Conservation (phyloP, 2,888 invertebrate species). For the Lapara coniferarum region DNA sequence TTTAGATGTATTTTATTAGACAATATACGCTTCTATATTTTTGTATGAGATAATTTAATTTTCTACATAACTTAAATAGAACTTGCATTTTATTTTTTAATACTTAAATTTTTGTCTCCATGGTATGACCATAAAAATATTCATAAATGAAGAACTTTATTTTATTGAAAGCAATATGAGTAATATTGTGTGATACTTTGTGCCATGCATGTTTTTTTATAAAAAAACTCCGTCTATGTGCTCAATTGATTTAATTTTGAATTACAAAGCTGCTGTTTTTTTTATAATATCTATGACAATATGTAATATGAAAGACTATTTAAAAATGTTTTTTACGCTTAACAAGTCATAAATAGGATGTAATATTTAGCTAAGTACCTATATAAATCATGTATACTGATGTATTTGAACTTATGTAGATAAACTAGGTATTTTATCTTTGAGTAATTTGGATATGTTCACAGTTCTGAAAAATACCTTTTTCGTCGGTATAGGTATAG, state of each 20-base stretch:
- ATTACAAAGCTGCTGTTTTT: background rate
- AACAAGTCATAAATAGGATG: background rate
- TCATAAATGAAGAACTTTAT: too few relatives aligned
- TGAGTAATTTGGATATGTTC: slow-evolving; percentile 6
- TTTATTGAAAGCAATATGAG: too few relatives aligned
- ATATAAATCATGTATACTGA: background rate
- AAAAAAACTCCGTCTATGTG: too few relatives aligned
- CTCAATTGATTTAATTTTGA: too few relatives aligned
- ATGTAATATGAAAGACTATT: background rate
- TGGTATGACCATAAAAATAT: too few relatives aligned
- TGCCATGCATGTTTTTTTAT: too few relatives aligned
- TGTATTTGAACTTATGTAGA: slow-evolving; percentile 6
- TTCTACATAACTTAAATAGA: background rate
- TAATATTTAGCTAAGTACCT: background rate
- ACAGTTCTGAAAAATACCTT: background rate
- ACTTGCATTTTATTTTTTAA: background rate
- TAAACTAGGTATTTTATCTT: background rate
- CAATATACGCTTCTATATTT: slow-evolving; percentile 16
- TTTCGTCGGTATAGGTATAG: background rate
- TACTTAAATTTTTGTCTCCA: background rate
- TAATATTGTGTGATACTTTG: too few relatives aligned
- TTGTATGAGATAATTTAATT: slow-evolving; percentile 2
- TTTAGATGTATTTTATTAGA: background rate
- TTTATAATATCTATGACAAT: background rate
- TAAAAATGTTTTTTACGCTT: slow-evolving; percentile 1